These are phyloP conservation scores for Uromys caudimaculatus DNA, from an alignment of 2,797 vertebrate species.

Conservation along the genomic window DNA sequence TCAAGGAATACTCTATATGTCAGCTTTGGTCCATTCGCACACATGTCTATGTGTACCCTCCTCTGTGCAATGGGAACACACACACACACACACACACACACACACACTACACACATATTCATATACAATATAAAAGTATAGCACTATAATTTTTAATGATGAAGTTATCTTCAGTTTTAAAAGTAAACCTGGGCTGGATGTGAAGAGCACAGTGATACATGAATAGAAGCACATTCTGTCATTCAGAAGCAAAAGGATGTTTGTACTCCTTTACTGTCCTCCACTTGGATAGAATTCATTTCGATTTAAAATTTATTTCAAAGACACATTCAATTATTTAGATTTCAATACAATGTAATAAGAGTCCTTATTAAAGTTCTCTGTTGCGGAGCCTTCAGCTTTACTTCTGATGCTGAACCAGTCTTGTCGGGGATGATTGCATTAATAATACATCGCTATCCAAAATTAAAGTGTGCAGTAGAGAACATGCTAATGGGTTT, in stretches of 20 bases:
- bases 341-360: conserved; percentile 81
- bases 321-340: conserved; percentile 80
- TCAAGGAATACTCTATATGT: background rate
- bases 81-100: background rate
- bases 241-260: conserved; percentile 50
- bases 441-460: conserved; percentile 88
- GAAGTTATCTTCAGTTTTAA: background rate
- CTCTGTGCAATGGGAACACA: background rate
- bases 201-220: conserved; percentile 28
- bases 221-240: conserved; percentile 33
- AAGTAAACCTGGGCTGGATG: background rate
- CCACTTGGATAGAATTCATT: conserved; percentile 31
- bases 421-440: conserved; percentile 83
- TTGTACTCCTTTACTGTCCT: conserved; percentile 47
- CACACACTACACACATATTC: too few species aligned
- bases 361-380: conserved; percentile 76
- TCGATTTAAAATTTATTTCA: conserved; percentile 73
- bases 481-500: conserved; percentile 85
- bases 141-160: background rate
- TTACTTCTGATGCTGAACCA: conserved; percentile 73
- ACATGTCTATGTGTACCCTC: background rate
- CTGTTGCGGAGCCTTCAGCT: conserved; percentile 70
- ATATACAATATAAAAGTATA: background rate
- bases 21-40: background rate
- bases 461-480: conserved; percentile 83